A percentile compares a stretch with the other conserved stretches of the same genome.
These are phyloP conservation scores for Triplophysa dalaica DNA, from an alignment of 2,113 vertebrate species.

Conservation along the genomic window DNA sequence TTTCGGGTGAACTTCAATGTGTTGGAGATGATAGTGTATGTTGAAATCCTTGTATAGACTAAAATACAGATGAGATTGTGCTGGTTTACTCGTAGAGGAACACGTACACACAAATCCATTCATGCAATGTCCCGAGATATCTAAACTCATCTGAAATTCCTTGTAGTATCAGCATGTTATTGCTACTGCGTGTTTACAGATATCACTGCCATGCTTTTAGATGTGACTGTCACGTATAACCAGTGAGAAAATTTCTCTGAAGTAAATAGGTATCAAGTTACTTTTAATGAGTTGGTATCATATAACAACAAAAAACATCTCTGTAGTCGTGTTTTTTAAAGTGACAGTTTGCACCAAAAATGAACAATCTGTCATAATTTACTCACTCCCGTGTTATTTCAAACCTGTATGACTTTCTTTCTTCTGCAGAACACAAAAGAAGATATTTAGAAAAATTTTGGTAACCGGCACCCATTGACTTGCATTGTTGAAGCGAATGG, in stretches of 20 bases:
- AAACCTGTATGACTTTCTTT: no score
- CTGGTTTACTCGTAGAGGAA: neutral
- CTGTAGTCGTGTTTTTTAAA: neutral
- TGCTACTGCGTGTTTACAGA: constrained; percentile 1
- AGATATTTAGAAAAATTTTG: no score
- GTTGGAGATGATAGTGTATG: neutral
- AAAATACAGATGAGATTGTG: neutral
- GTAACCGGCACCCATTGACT: no score
- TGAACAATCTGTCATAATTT: no score
- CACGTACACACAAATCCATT: neutral
- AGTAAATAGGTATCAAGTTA: neutral
- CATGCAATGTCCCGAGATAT: constrained; percentile 6
- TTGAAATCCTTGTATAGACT: neutral
- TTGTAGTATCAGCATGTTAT: constrained; percentile 12
- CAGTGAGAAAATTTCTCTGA: neutral
- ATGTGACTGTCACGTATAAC: neutral
- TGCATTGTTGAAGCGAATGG: no score
- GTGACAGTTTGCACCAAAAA: no score
- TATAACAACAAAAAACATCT: neutral
- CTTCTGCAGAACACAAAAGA: no score
- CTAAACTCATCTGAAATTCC: constrained; percentile 4
- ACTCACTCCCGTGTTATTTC: no score
- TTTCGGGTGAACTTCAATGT: no score
- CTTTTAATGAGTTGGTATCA: neutral
- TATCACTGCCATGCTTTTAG: neutral